Conservation (phyloP, 2,888 invertebrate species). For the Dione vanillae region DNA sequence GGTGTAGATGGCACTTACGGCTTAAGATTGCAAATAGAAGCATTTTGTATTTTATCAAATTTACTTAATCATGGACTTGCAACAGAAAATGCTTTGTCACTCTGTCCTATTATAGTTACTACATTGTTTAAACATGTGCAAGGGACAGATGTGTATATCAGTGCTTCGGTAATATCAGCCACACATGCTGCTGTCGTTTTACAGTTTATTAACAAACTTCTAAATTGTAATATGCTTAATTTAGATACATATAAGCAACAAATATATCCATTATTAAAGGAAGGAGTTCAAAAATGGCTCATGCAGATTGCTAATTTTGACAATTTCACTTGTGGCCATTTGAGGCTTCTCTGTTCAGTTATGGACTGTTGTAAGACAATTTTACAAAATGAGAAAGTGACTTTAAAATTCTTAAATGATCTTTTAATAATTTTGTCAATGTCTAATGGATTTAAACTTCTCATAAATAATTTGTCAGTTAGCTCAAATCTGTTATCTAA, state of each 20-base stretch:
- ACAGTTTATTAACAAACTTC: conserved; percentile 70
- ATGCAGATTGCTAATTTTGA: conserved; percentile 69
- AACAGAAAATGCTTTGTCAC: conserved; percentile 69
- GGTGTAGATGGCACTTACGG: conserved; percentile 79
- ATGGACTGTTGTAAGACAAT: conserved; percentile 71
- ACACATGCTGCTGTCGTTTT: conserved; percentile 84
- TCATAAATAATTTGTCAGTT: conserved; percentile 67
- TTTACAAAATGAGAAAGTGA: conserved; percentile 60
- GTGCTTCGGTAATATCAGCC: conserved; percentile 78
- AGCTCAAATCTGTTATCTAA: conserved; percentile 76
- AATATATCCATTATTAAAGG: conserved; percentile 69
- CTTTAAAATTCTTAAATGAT: conserved; percentile 63
- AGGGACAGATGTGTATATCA: conserved; percentile 78
- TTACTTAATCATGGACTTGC: conserved; percentile 81
- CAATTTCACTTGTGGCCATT: conserved; percentile 75
- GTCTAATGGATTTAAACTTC: conserved; percentile 74
- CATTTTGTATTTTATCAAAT: conserved; percentile 83
- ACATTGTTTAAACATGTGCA: conserved; percentile 85
- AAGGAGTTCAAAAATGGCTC: conserved; percentile 79
- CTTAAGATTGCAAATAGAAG: conserved; percentile 86
- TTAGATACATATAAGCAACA: conserved; percentile 63
- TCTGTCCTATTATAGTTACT: conserved; percentile 83
- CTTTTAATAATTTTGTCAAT: conserved; percentile 64
- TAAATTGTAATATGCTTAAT: conserved; percentile 56
- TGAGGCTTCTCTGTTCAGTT: conserved; percentile 67